A percentile compares a stretch with the other conserved stretches of the same genome.
Evolutionary conservation across 2,888 invertebrate species (phyloP).

Genomic region (Camptogramma bilineatum): DNA sequence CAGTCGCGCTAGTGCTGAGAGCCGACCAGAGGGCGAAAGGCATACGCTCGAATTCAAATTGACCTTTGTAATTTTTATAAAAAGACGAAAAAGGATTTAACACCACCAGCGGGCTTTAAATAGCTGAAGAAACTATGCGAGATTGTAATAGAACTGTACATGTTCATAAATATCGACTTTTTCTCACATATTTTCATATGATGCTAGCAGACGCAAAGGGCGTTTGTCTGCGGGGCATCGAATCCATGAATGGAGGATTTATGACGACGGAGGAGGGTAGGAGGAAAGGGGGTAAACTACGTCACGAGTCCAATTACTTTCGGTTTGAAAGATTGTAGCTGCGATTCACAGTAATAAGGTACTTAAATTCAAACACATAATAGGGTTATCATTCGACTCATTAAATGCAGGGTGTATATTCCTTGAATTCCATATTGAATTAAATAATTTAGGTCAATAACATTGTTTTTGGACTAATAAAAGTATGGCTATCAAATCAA

Average conservation of each 20-base stretch:
- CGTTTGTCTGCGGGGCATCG: conserved; percentile 10
- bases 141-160: not conserved
- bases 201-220: not conserved
- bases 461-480: not conserved
- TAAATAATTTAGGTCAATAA: not conserved
- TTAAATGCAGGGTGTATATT: not conserved
- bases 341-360: not conserved
- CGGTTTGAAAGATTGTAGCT: not conserved
- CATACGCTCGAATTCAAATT: not conserved
- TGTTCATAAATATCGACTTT: not conserved
- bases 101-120: not conserved
- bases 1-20: conserved; percentile 41
- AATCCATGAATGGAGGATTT: conserved; percentile 21
- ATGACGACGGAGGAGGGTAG: conserved; percentile 27
- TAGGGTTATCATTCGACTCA: not conserved
- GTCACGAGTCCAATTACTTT: conserved; percentile 19
- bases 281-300: conserved; percentile 23
- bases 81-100: not conserved
- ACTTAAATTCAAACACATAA: not conserved
- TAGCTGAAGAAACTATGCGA: not conserved
- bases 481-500: not conserved
- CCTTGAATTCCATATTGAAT: not conserved
- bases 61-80: not conserved
- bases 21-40: conserved; percentile 4
- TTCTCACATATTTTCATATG: conserved; percentile 1